phyloP scores from a whole-genome alignment of 2,113 vertebrate species.

The Dipodomys stephensi region DNA sequence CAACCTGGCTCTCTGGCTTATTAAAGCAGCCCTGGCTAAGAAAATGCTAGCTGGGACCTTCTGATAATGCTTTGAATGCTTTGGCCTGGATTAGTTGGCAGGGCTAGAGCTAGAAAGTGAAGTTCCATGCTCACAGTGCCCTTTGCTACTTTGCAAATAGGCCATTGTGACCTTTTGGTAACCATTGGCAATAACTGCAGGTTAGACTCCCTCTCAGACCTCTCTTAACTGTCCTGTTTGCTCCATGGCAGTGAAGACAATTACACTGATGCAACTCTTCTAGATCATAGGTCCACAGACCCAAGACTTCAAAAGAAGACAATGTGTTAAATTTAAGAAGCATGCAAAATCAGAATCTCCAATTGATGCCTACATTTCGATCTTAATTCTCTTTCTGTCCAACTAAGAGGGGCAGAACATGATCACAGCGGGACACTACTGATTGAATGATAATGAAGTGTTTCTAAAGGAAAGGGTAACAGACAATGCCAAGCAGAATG shows the following conservation, averaged over 20 bases:
- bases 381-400: constrained; percentile 11
- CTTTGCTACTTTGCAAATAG: neutral
- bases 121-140: neutral
- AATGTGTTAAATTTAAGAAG: neutral
- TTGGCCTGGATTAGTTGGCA: neutral
- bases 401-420: neutral
- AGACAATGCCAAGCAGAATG: neutral
- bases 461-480: constrained; percentile 14
- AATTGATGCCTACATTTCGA: neutral
- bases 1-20: neutral
- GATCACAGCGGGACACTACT: neutral
- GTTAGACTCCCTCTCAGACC: neutral
- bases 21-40: neutral
- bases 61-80: neutral
- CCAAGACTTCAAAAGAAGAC: neutral
- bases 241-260: neutral
- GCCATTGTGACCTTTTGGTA: neutral
- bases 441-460: neutral
- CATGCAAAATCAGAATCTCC: neutral
- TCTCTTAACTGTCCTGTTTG: neutral
- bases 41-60: neutral
- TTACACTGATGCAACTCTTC: neutral
- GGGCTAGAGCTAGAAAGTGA: neutral
- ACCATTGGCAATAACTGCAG: neutral
- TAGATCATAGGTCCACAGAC: neutral